Percentiles rank a stretch among this genome's conserved stretches.
Evolutionary conservation across 1,140 invertebrate species (phyloP).

Genomic region (Phenacoccus solenopsis): DNA sequence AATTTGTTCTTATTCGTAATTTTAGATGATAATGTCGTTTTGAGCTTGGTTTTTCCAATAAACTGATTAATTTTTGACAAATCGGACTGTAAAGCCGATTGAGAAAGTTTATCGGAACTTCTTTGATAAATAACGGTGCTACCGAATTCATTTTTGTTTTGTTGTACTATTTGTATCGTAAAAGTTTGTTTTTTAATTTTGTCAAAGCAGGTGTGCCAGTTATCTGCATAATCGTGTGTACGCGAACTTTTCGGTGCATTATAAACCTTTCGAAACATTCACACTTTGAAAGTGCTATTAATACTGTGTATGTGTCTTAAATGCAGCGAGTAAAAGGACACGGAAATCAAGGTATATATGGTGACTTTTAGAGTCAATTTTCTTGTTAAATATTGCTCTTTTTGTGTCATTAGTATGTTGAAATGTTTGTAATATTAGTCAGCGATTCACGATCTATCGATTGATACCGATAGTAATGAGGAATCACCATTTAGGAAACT

Average conservation of each 20-base stretch:
- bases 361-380: neutral
- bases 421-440: too few species aligned
- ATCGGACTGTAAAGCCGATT: neutral
- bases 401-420: too few species aligned
- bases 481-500: too few species aligned
- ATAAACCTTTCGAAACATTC: conserved; percentile 22
- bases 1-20: neutral
- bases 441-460: too few species aligned
- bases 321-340: conserved; percentile 80
- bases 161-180: neutral
- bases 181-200: conserved; percentile 26
- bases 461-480: too few species aligned
- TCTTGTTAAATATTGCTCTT: neutral
- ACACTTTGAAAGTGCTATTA: conserved; percentile 25
- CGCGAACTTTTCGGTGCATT: conserved; percentile 19
- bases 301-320: conserved; percentile 24
- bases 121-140: conserved; percentile 5
- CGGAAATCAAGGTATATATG: conserved; percentile 55
- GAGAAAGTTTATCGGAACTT: neutral
- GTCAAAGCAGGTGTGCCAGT: conserved; percentile 38
- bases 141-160: neutral
- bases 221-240: conserved; percentile 20
- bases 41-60: neutral
- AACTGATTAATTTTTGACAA: conserved; percentile 1
- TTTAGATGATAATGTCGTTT: neutral